Conservation (phyloP, 2,113 vertebrate species). For the Physeter macrocephalus region DNA sequence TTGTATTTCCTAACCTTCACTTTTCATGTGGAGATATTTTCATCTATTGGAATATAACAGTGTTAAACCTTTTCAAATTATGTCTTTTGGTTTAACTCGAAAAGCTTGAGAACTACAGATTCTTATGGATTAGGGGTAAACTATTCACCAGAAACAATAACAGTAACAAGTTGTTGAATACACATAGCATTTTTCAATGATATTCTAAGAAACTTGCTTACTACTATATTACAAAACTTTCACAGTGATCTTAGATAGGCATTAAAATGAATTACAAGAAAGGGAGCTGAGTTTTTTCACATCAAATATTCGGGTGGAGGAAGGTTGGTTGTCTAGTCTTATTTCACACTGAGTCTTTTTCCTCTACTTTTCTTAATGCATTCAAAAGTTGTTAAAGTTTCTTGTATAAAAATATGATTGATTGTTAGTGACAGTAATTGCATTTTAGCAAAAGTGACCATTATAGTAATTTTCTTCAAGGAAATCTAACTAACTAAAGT, state of each 20-base stretch:
- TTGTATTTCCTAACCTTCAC: neutral
- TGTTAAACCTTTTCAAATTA: constrained; percentile 15
- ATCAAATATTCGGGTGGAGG: constrained; percentile 41
- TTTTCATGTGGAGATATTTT: neutral
- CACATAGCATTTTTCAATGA: neutral
- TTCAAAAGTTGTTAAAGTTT: constrained; percentile 80
- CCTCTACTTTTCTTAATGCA: constrained; percentile 78
- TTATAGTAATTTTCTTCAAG: constrained; percentile 85
- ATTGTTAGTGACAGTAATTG: constrained; percentile 89
- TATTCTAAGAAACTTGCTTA: constrained; percentile 55
- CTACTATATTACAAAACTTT: neutral
- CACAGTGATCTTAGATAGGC: constrained; percentile 55
- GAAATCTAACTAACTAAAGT: constrained; percentile 84
- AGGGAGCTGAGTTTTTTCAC: constrained; percentile 52
- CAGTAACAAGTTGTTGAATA: constrained; percentile 13
- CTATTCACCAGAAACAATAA: constrained; percentile 3
- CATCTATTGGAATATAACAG: neutral
- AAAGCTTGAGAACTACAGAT: neutral
- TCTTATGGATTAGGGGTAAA: constrained; percentile 19
- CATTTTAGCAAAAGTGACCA: constrained; percentile 87
- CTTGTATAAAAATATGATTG: constrained; percentile 83
- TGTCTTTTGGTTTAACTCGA: neutral
- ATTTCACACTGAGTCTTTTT: constrained; percentile 65
- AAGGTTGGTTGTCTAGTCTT: constrained; percentile 62
- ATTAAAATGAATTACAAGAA: constrained; percentile 43